Conservation (phyloP, 2,797 vertebrate genomes). For the Gadopsis bispinosus region DNA sequence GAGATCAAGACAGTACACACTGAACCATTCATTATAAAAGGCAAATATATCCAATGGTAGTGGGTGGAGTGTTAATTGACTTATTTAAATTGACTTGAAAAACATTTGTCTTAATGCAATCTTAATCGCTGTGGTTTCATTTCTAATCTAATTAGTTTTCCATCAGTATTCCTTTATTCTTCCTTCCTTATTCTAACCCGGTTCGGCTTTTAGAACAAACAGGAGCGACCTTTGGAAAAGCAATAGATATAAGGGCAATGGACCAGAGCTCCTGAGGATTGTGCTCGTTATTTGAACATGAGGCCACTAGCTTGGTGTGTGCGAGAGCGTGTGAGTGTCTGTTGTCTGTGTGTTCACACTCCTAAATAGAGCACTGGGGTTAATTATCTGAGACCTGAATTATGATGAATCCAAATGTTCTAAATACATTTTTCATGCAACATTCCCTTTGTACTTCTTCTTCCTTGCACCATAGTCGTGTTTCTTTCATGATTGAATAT, state of each 20-base stretch:
- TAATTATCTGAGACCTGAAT: conserved; percentile 28
- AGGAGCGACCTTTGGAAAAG: conserved; percentile 30
- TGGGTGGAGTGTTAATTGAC: conserved; percentile 39
- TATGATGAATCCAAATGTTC: conserved; percentile 15
- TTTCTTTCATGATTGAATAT: conserved; percentile 9
- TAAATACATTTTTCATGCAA: background rate
- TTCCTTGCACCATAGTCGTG: background rate
- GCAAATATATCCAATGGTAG: conserved; percentile 31
- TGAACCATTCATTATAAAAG: conserved; percentile 38
- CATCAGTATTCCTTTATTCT: conserved; percentile 37
- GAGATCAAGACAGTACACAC: conserved; percentile 15
- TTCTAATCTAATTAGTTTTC: conserved; percentile 18
- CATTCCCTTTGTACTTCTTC: background rate
- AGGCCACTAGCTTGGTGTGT: background rate
- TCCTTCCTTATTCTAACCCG: background rate
- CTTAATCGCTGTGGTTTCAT: conserved; percentile 34
- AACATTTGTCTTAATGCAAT: conserved; percentile 47
- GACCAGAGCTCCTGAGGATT: conserved; percentile 4
- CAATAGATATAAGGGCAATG: background rate
- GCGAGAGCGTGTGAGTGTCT: background rate
- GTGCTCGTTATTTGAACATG: conserved; percentile 15
- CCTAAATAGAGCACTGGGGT: background rate
- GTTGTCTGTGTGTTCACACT: conserved; percentile 10
- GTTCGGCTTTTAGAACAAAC: conserved; percentile 23
- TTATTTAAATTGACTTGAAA: conserved; percentile 51